Base-by-base conservation (phyloP, 2,113 vertebrate genomes). In the Bambusicola thoracicus region DNA sequence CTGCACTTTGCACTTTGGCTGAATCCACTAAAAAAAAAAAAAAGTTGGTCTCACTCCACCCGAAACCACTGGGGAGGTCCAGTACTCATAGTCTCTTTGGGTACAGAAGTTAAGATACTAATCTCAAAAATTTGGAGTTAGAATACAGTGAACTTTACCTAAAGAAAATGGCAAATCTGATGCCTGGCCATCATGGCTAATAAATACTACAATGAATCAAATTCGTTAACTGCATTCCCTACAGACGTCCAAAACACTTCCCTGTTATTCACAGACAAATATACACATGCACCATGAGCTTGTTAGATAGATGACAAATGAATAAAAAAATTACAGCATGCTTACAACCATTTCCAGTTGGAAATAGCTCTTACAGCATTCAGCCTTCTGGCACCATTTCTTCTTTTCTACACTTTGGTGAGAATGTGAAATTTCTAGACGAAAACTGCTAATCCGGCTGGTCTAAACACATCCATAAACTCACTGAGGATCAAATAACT, bases 131-230 rank as follows among this genome's bases (percentile, higher is more conserved):
- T 89, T 93, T 85, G 85, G 75, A 86, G 84, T 93, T 67, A 48
- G 75, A 83, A 83, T 48, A 34, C 61, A 65, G 36, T 66, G 86
- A 89, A 93, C 72, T 94, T 92, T 41, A 68, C 69, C 53, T 75
- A 83, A 70, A 91, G 92, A 81, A 95, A 89, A 90, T 66, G 67
- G 84, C 75, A 89, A 95, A 81, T 49, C 48, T 16, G 90, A 85
- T 90, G 90, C 86, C 56, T 59, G 91, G 90, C 80, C 93, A 91
- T 92, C 88, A 18, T 14, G 34, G 82, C 81, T 85, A 91, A 34
- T 81, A 92, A 96, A 72, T 32, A 40, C 44, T 53, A 78, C 90
- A 83, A 87, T 91, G 96, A 92, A 95, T 94, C 93, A 89, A 63
- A 91, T 24, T 66, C 90, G 95, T 93, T 83, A 95, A 89, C 79